These are phyloP conservation scores for Heliconius ethilla DNA, from an alignment of 2,888 invertebrate genomes.

Conservation along the genomic window DNA sequence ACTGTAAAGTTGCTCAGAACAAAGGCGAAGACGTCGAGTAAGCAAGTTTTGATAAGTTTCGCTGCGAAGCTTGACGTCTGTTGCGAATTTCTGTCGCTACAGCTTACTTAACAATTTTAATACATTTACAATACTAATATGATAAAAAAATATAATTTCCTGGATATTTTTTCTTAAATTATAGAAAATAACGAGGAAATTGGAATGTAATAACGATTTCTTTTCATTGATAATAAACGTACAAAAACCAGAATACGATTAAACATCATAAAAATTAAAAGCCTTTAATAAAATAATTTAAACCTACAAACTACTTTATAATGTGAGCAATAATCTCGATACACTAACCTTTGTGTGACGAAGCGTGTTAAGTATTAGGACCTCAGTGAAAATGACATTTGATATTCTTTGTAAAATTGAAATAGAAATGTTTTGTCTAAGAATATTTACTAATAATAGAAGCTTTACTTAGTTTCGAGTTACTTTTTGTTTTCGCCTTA, in stretches of 20 bases:
- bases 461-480: constrained; percentile 7
- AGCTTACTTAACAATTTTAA: constrained; percentile 14
- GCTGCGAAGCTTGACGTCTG: constrained; percentile 29
- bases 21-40: constrained; percentile 70
- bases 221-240: not conserved
- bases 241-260: not conserved
- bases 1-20: constrained; percentile 56
- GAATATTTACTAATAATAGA: constrained; percentile 2
- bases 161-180: too few species aligned
- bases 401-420: not conserved
- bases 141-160: too few species aligned
- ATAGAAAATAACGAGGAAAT: too few species aligned
- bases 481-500: constrained; percentile 20
- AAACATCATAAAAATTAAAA: not conserved
- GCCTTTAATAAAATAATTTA: not conserved
- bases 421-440: not conserved
- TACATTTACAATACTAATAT: constrained; percentile 4
- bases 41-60: constrained; percentile 77
- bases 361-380: constrained; percentile 5
- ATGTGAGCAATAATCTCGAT: not conserved
- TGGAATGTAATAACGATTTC: too few species aligned
- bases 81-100: constrained; percentile 27
- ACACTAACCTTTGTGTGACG: constrained; percentile 9
- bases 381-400: not conserved
- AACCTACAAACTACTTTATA: not conserved